phyloP scores from a whole-genome alignment of 2,113 vertebrate species.

The Trichomycterus rosablanca region DNA sequence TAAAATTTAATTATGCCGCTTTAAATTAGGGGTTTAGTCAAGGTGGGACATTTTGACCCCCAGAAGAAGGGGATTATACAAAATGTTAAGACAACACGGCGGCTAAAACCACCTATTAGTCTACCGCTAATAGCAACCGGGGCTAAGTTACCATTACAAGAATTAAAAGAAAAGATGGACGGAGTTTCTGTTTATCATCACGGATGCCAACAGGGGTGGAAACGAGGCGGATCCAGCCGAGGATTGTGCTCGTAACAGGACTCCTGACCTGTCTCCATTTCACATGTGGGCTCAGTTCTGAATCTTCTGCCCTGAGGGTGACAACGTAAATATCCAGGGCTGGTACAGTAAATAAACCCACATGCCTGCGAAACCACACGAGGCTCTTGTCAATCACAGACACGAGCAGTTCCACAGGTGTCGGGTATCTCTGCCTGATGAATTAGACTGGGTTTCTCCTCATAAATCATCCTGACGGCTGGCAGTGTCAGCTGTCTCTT shows the following conservation, averaged over 20 bases:
- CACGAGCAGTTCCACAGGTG: constrained; percentile 32
- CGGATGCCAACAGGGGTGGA: no score
- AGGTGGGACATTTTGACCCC: no score
- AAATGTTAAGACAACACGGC: no score
- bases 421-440: constrained; percentile 25
- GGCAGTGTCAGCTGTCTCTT: constrained; percentile 35
- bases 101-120: no score
- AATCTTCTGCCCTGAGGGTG: constrained; percentile 18
- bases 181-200: no score
- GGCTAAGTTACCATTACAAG: no score
- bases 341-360: constrained; percentile 43
- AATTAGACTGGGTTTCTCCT: constrained; percentile 12
- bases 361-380: constrained; percentile 34
- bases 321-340: constrained; percentile 23
- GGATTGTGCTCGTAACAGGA: constrained; percentile 17
- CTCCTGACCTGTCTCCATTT: constrained; percentile 16
- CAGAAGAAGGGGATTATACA: no score
- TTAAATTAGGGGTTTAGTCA: no score
- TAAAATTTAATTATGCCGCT: no score
- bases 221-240: constrained; percentile 3
- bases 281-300: constrained; percentile 15
- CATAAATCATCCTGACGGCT: constrained; percentile 43
- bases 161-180: no score
- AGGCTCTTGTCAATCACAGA: constrained; percentile 39
- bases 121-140: no score